These are phyloP conservation scores for Larimichthys polyactis DNA, from an alignment of 2,113 vertebrate genomes.

Conservation along the genomic window DNA sequence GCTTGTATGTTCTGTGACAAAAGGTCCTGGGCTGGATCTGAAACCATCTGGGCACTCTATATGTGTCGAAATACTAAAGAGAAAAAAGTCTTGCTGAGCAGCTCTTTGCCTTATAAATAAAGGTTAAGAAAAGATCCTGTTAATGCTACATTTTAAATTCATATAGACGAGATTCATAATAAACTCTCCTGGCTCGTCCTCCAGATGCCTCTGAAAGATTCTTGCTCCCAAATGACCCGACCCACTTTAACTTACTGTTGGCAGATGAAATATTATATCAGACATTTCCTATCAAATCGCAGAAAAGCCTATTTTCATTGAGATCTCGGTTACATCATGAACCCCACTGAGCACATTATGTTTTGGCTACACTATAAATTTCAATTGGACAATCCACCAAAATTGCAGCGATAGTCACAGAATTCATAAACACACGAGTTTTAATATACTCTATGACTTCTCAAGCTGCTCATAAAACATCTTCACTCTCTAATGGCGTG, in stretches of 20 bases:
- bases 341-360: background rate
- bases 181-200: constrained; percentile 23
- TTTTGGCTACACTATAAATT: background rate
- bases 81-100: background rate
- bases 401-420: background rate
- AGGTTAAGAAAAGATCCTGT: background rate
- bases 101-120: background rate
- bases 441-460: background rate
- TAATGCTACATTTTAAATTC: constrained; percentile 14
- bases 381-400: background rate
- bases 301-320: background rate
- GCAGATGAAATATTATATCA: constrained; percentile 3
- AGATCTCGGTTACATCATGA: background rate
- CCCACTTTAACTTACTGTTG: constrained; percentile 25
- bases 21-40: background rate
- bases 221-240: constrained; percentile 39
- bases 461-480: constrained; percentile 30
- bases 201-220: constrained; percentile 21
- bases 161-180: constrained; percentile 7
- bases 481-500: constrained; percentile 4
- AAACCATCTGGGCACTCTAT: too few species aligned
- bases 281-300: background rate
- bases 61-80: background rate
- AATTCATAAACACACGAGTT: background rate
- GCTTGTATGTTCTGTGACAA: background rate